These are phyloP conservation scores for Pterobdella sp. DNA, from an alignment of 2,888 invertebrate species.

Conservation along the genomic window DNA sequence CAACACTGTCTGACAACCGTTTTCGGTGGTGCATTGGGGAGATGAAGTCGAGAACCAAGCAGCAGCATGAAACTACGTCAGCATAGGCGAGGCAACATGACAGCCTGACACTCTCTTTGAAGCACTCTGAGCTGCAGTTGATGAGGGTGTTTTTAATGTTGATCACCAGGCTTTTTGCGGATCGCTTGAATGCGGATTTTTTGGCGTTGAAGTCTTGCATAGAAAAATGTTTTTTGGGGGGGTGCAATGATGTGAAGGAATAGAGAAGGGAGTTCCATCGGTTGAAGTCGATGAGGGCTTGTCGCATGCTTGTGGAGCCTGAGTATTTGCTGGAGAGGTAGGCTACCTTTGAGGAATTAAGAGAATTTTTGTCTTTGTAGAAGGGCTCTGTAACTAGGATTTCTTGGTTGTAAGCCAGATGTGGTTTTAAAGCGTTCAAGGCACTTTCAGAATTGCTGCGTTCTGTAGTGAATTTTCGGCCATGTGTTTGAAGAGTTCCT, in stretches of 20 bases:
- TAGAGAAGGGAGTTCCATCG: conserved; percentile 10
- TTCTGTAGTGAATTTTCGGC: not conserved
- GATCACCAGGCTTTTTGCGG: conserved; percentile 16
- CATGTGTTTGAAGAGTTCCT: not conserved
- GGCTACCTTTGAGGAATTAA: conserved; percentile 4
- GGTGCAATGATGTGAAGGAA: conserved; percentile 2
- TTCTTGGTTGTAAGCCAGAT: not conserved
- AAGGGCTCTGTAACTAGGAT: not conserved
- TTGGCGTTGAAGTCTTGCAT: conserved; percentile 19
- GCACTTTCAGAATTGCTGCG: not conserved
- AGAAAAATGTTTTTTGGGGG: not conserved
- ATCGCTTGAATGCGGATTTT: conserved; percentile 2
- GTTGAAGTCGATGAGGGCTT: conserved; percentile 15
- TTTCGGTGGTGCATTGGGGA: not conserved
- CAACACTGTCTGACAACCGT: not conserved
- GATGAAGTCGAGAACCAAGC: conserved; percentile 17
- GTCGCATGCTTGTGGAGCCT: not conserved
- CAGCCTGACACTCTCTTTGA: conserved; percentile 1
- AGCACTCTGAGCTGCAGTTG: conserved; percentile 11
- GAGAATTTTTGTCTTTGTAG: not conserved
- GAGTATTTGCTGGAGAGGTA: conserved; percentile 17
- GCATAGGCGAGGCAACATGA: conserved; percentile 21
- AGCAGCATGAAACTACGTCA: conserved; percentile 18
- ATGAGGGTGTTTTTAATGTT: conserved; percentile 23
- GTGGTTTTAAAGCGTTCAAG: not conserved